A percentile compares a stretch with the other conserved stretches of the same genome.
Conservation (phyloP, 1,140 invertebrate species). For the Bombus pascuorum region DNA sequence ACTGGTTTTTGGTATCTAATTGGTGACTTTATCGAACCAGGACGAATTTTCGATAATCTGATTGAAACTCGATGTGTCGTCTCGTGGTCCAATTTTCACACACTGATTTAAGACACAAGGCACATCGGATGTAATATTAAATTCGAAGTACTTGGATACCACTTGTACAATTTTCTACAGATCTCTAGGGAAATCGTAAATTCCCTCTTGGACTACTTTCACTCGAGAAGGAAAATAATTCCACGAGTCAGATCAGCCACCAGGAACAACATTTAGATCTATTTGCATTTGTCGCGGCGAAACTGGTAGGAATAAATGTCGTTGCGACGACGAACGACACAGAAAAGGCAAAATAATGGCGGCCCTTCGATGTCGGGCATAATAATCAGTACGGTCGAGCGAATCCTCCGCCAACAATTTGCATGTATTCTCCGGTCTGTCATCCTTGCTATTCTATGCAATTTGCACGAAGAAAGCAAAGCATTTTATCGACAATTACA, state of each 20-base stretch:
- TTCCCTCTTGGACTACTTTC: background rate
- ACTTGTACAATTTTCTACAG: background rate
- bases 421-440: background rate
- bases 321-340: background rate
- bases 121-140: background rate
- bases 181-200: background rate
- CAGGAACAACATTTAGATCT: conserved; percentile 7
- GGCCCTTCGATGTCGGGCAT: conserved; percentile 27
- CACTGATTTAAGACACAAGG: background rate
- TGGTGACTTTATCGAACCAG: background rate
- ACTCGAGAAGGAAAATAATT: background rate
- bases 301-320: background rate
- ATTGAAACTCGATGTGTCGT: too few species aligned
- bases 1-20: background rate
- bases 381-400: conserved; percentile 30
- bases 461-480: conserved; percentile 14
- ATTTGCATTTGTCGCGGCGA: background rate
- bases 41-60: too few species aligned
- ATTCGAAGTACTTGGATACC: background rate
- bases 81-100: too few species aligned
- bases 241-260: background rate
- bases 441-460: background rate
- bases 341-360: conserved; percentile 39
- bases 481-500: conserved; percentile 10
- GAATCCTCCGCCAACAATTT: conserved; percentile 5